Evolutionary conservation across 2,888 invertebrate species (phyloP), one percentile per base, ranked within the genome.

Genomic region (Pyrochroa serraticornis): DNA sequence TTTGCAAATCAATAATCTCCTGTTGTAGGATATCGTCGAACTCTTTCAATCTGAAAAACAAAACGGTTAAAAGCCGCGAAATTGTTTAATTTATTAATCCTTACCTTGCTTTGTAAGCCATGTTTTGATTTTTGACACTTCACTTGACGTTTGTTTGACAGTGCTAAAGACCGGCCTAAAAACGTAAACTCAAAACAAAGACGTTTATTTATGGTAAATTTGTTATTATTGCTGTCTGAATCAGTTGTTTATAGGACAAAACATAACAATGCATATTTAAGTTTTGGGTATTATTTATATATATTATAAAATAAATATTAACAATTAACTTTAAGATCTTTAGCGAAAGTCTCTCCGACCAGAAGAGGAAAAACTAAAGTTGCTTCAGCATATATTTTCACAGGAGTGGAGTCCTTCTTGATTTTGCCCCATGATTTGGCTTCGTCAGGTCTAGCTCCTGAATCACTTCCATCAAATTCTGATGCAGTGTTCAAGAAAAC

Each of bases 351-450:
- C 82, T 97, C 92, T 1, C 92, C 97, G 0, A 99, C 95, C 57
- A 99, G 82, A 49, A 99, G 80, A 0, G 99, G 99, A 78, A 99
- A 95, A 1, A 98, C 87, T 42, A 99, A 82, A 34, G 91, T 92
- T 2, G 97, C 97, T 79, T 99, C 99, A 0, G 92, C 93, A 82
- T 92, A 95, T 68, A 91, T 86, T 81, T 99, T 99, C 0, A 97
- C 93, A 0, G 97, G 95, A 22, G 84, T 86, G 0, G 97, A 94
- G 61, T 90, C 89, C 63, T 87, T 87, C 72, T 88, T 89, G 57
- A 99, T 97, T 82, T 99, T 99, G 0, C 99, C 99, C 99, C 99
- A 99, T 2, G 97, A 97, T 1, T 97, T 87, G 0, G 99, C 99
- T 81, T 99, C 99, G 82, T 99, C 99, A 0, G 99, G 99, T 54